These are phyloP conservation scores for Tenthredo mesomela DNA, from an alignment of 2,888 invertebrate species.

Conservation along the genomic window DNA sequence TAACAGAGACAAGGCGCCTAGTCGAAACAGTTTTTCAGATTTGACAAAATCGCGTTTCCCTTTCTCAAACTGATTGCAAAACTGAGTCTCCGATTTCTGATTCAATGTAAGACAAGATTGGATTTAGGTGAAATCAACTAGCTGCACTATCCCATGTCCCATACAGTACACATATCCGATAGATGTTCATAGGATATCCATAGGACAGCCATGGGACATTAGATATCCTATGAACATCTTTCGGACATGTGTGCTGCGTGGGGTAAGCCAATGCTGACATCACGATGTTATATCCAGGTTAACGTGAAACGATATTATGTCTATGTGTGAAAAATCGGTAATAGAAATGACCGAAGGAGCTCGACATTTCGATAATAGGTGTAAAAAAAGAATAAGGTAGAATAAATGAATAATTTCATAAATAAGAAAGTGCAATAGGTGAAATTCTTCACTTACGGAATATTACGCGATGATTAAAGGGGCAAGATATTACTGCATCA, in stretches of 20 bases:
- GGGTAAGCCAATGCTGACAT: not conserved
- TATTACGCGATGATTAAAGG: not conserved
- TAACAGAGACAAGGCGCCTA: not conserved
- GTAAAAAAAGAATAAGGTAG: not conserved
- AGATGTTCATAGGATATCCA: too few species aligned
- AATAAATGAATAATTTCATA: not conserved
- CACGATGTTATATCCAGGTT: not conserved
- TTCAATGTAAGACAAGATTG: not conserved
- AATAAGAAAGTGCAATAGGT: not conserved
- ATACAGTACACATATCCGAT: too few species aligned
- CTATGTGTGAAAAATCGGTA: not conserved
- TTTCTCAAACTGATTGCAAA: not conserved
- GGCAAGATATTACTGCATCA: not conserved
- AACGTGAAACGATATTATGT: not conserved
- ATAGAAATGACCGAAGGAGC: not conserved
- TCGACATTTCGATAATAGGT: not conserved
- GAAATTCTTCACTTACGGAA: not conserved
- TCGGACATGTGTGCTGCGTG: too few species aligned
- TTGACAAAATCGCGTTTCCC: not conserved
- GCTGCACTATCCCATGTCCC: not conserved
- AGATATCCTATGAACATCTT: too few species aligned
- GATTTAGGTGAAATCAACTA: slow-evolving; percentile 7
- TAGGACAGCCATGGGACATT: too few species aligned
- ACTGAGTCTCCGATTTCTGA: not conserved
- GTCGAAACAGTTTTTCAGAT: not conserved